phyloP scores from a whole-genome alignment of 2,797 vertebrate genomes.

The Sebastes ruberrimus region DNA sequence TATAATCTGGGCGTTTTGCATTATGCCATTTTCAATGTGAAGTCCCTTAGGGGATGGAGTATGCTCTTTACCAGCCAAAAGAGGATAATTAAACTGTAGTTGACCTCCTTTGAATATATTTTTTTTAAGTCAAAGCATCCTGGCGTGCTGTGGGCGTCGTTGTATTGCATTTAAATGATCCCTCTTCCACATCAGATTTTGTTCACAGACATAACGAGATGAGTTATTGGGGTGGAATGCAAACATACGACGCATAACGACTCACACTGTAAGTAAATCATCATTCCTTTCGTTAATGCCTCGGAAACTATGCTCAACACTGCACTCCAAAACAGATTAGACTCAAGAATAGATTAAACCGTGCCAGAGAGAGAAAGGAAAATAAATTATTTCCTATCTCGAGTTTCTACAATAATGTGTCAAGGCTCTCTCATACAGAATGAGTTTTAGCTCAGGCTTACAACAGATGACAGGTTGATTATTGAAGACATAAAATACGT shows the following conservation, averaged over 20 bases:
- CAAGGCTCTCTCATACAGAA: constrained; percentile 2
- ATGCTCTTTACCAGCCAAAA: constrained; percentile 29
- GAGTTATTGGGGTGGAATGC: constrained; percentile 37
- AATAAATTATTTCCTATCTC: not conserved
- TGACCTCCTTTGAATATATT: constrained; percentile 33
- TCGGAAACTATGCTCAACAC: constrained; percentile 24
- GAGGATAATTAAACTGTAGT: constrained; percentile 39
- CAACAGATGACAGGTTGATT: constrained; percentile 48
- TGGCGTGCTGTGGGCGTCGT: not conserved
- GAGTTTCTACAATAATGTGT: constrained; percentile 15
- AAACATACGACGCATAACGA: not conserved
- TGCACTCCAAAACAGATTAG: constrained; percentile 24
- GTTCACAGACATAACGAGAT: constrained; percentile 11
- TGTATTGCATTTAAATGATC: not conserved
- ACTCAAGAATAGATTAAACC: constrained; percentile 15
- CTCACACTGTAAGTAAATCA: constrained; percentile 34
- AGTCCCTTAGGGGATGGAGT: not conserved
- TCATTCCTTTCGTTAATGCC: constrained; percentile 25
- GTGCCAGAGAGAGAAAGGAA: not conserved
- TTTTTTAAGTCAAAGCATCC: not conserved
- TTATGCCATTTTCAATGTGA: constrained; percentile 17
- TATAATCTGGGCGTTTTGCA: constrained; percentile 42
- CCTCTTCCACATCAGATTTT: constrained; percentile 6
- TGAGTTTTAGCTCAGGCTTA: constrained; percentile 32
- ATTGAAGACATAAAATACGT: constrained; percentile 30